Base-by-base conservation (phyloP, 2,797 vertebrate species). In the Sciurus carolinensis region DNA sequence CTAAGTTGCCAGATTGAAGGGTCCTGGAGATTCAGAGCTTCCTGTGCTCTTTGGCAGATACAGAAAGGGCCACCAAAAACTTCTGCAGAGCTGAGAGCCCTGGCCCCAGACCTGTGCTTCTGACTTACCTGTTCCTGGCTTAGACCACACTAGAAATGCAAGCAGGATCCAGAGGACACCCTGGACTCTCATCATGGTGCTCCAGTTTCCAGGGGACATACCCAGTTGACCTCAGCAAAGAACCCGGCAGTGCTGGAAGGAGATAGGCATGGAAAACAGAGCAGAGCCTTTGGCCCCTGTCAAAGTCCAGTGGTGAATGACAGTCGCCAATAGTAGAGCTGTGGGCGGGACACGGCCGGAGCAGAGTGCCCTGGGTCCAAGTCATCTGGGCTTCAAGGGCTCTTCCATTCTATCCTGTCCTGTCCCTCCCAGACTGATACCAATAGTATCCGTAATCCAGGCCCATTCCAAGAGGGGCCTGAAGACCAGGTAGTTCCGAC, bases 91-190 rank as follows among this genome's bases (percentile, higher is more conserved):
- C 36, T 7, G 3, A 33, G 59, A 17, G 39, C 39, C 47, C 57
- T 8, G 26, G 44, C 52, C n/a, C 3, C 20, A 24, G 76, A 30
- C 28, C 80, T 73, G 67, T 91, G 24, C 72, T 36, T 62, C 42
- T 18, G 13, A 95, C 97, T 33, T 57, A 98, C 97, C 97, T 95
- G 94, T 83, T 39, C 93, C 93, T n/a, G 94, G 67, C 44, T 96
- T 54, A 0, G 10, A 42, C 81, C 76, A 64, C 39, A 94, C 62
- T 50, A 97, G 81, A 66, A 93, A 24, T 50, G 85, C 91, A 0
- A 97, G 77, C 62, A 97, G 62, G 72, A 96, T 75, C 95, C 94
- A 95, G 62, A 96, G 57, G 62, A 87, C 20, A 76, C 54, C 11
- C 4, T 33, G 80, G 75, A 50, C 39, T 47, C 6, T 77, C 77